Conservation (phyloP, 2,797 vertebrate genomes). For the Rhinophrynus dorsalis region DNA sequence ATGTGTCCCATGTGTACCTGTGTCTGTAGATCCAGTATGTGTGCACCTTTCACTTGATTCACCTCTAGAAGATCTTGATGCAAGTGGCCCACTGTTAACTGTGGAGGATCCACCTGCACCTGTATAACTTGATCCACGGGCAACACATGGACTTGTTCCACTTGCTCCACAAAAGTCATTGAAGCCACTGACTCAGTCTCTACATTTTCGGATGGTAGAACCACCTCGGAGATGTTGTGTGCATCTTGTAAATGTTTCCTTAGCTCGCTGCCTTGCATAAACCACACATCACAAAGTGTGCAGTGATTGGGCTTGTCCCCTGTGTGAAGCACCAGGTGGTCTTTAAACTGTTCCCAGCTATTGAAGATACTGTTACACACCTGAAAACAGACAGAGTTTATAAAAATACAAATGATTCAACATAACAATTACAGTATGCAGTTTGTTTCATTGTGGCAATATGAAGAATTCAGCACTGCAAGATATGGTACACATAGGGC, state of each 20-base stretch:
- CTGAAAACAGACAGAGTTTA: constrained; percentile 74
- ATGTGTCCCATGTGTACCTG: constrained; percentile 84
- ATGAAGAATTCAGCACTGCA: no score
- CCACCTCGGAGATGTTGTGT: constrained; percentile 80
- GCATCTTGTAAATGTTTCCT: constrained; percentile 81
- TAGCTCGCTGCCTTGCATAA: constrained; percentile 89
- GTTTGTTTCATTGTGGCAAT: no score
- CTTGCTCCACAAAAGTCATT: constrained; percentile 79
- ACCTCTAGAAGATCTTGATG: constrained; percentile 84
- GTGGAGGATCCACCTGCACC: constrained; percentile 77
- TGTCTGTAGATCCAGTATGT: constrained; percentile 71
- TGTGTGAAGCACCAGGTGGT: constrained; percentile 93
- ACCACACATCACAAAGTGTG: constrained; percentile 95
- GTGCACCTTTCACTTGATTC: constrained; percentile 69
- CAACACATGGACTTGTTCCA: constrained; percentile 82
- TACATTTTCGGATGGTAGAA: constrained; percentile 71
- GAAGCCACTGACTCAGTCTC: constrained; percentile 74
- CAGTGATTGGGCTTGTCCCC: constrained; percentile 97
- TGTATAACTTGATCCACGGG: constrained; percentile 78
- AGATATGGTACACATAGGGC: no score
- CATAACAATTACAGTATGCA: no score
- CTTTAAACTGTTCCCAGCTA: constrained; percentile 98
- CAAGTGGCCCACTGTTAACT: constrained; percentile 83
- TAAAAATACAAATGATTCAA: no score
- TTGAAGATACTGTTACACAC: constrained; percentile 97